A percentile compares a stretch with the other conserved stretches of the same genome.
phyloP scores from a whole-genome alignment of 1,140 invertebrate species.

The Lithobius niger region DNA sequence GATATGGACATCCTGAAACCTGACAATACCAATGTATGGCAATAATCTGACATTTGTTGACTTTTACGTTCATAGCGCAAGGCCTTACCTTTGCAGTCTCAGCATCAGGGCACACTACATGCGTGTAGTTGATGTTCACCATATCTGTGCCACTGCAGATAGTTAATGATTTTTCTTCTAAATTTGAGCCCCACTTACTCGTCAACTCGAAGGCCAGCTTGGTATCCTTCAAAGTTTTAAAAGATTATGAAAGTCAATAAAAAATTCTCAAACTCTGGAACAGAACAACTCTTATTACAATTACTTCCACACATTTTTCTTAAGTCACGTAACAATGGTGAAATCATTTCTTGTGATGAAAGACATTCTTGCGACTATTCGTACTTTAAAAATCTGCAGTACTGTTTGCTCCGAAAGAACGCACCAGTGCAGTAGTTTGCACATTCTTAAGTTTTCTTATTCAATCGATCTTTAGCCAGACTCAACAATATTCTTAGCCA shows the following conservation, averaged over 20 bases:
- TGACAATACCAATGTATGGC: neutral
- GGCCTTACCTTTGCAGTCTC: slow-evolving; percentile 78
- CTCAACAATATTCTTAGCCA: too few relatives aligned
- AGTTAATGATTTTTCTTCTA: slow-evolving; percentile 92
- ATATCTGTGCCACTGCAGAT: slow-evolving; percentile 98
- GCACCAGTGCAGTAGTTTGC: too few relatives aligned
- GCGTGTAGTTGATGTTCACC: slow-evolving; percentile 96
- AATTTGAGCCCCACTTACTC: slow-evolving; percentile 56
- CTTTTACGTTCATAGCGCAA: too few relatives aligned
- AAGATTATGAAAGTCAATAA: neutral
- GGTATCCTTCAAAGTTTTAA: slow-evolving; percentile 54
- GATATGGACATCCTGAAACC: neutral
- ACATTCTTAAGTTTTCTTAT: too few relatives aligned
- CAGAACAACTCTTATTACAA: too few relatives aligned
- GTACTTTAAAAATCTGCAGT: too few relatives aligned
- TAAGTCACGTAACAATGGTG: neutral
- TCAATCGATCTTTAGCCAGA: too few relatives aligned
- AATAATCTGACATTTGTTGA: neutral
- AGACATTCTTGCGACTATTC: too few relatives aligned
- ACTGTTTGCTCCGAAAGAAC: too few relatives aligned
- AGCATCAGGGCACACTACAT: slow-evolving; percentile 83
- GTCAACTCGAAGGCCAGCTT: slow-evolving; percentile 64
- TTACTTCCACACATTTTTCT: neutral
- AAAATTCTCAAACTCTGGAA: too few relatives aligned
- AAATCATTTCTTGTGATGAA: too few relatives aligned